phyloP scores from a whole-genome alignment of 2,113 vertebrate species.

The Psammodynastes pulverulentus region DNA sequence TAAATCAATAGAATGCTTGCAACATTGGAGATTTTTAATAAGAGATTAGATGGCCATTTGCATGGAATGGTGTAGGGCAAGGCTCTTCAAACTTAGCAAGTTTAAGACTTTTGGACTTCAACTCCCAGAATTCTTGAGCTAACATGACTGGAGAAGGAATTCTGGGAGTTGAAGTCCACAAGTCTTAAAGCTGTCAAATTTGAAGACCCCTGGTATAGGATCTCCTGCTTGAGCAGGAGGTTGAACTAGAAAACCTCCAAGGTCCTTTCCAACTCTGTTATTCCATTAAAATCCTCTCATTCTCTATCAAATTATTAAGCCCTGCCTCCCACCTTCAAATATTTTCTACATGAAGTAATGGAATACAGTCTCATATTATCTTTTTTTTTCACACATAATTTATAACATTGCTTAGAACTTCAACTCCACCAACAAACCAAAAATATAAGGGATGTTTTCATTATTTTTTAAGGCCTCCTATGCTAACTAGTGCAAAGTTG shows the following conservation, averaged over 20 bases:
- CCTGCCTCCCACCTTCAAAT: neutral
- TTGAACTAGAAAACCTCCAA: neutral
- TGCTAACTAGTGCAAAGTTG: constrained; percentile 12
- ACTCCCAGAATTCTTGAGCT: too few species aligned
- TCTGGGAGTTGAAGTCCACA: too few species aligned
- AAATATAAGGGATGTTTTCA: neutral
- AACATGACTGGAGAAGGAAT: too few species aligned
- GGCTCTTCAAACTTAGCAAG: too few species aligned
- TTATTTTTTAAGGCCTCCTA: neutral
- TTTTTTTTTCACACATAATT: neutral
- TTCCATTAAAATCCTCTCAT: neutral
- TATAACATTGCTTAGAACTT: neutral
- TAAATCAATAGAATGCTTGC: neutral
- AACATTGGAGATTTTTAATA: neutral
- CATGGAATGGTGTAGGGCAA: neutral
- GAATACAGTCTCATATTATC: neutral
- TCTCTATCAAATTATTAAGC: neutral
- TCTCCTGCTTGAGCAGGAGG: neutral
- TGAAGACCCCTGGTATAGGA: too few species aligned
- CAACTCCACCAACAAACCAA: neutral
- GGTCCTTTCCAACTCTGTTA: neutral
- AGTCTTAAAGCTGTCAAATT: too few species aligned
- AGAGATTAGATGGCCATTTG: too few species aligned
- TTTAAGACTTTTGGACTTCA: too few species aligned
- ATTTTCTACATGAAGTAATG: neutral